Conservation (phyloP, 2,113 vertebrate species). For the Syngnathus floridae region DNA sequence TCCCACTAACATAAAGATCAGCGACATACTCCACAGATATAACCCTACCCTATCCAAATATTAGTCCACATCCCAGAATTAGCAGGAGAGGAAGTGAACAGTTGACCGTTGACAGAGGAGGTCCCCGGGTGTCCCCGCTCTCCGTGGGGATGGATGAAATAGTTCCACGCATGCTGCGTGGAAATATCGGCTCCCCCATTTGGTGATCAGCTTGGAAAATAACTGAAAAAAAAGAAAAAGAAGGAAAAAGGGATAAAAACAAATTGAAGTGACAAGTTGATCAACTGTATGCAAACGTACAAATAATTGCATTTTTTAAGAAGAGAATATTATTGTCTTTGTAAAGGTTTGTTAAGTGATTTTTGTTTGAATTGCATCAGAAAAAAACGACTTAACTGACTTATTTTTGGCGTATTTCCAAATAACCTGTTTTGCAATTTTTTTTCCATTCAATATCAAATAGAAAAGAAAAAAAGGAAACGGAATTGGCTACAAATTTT, state of each 20-base stretch:
- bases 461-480: background rate
- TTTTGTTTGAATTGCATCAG: background rate
- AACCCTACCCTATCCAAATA: constrained; percentile 70
- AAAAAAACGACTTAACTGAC: background rate
- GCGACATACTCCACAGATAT: constrained; percentile 52
- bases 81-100: constrained; percentile 64
- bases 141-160: constrained; percentile 34
- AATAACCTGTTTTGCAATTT: background rate
- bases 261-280: background rate
- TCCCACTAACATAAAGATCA: constrained; percentile 32
- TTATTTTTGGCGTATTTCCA: background rate
- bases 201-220: background rate
- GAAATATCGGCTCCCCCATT: background rate
- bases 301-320: no score
- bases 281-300: background rate
- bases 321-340: background rate
- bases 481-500: background rate
- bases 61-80: constrained; percentile 60
- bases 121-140: constrained; percentile 47
- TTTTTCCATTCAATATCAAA: background rate
- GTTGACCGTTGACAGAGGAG: constrained; percentile 65
- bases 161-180: background rate
- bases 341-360: background rate
- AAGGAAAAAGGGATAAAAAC: background rate
- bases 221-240: background rate